Evolutionary conservation across 1,140 invertebrate species (phyloP).

Genomic region (Drosophila setifemur): DNA sequence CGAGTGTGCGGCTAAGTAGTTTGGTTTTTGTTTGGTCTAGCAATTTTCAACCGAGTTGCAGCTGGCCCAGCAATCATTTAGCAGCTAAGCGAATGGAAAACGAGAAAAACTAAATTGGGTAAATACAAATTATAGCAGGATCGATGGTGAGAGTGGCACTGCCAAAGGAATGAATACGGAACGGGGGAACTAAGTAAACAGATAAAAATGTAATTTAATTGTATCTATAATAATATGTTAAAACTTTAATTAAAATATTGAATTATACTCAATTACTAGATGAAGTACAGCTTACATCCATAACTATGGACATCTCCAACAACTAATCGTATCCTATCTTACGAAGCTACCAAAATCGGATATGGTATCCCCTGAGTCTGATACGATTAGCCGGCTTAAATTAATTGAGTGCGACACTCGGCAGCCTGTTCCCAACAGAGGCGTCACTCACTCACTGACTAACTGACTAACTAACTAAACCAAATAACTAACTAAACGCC

Average conservation of each 20-base stretch:
- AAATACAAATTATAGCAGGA: slow-evolving; percentile 30
- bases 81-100: slow-evolving; percentile 26
- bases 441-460: slow-evolving; percentile 19
- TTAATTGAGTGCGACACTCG: slow-evolving; percentile 77
- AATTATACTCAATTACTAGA: background rate
- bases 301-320: no score
- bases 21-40: slow-evolving; percentile 80
- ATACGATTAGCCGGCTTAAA: slow-evolving; percentile 44
- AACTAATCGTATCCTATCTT: no score
- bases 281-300: no score
- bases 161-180: background rate
- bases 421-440: slow-evolving; percentile 53
- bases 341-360: background rate
- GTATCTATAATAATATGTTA: background rate
- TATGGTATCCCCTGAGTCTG: background rate
- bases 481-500: slow-evolving; percentile 9
- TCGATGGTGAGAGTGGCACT: no score
- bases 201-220: no score
- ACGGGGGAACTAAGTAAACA: no score
- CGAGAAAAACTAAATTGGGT: slow-evolving; percentile 15
- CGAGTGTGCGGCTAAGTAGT: slow-evolving; percentile 79
- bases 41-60: slow-evolving; percentile 69
- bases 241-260: background rate
- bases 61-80: slow-evolving; percentile 57
- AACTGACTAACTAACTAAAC: slow-evolving; percentile 12